Evolutionary conservation across 1,140 invertebrate species (phyloP), one percentile per base, ranked within the genome.

Genomic region (Cotesia glomerata): DNA sequence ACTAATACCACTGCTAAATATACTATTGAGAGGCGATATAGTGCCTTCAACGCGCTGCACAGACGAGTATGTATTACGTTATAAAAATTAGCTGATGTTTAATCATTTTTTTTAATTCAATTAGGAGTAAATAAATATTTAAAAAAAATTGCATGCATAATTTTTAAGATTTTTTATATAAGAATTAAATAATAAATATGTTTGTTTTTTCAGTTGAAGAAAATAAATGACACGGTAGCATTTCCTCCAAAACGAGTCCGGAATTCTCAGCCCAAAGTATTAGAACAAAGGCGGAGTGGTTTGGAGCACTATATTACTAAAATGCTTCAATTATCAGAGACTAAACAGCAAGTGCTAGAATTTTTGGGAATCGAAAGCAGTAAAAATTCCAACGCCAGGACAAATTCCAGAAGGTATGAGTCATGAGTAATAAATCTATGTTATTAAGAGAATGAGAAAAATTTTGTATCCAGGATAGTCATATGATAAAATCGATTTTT

Each of bases 161-260:
- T n/a, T n/a, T n/a, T n/a, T n/a, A n/a, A n/a, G n/a, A n/a, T n/a
- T n/a, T n/a, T n/a, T n/a, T n/a, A n/a, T n/a, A n/a, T n/a, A n/a
- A n/a, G n/a, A n/a, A n/a, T 61, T 62, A 18, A 51, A 32, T 26
- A 68, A 34, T 69, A 35, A 54, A 0, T 5, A 35, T 11, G 51
- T 56, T 71, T 18, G 32, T 54, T 56, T 66, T 70, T 70, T 54
- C 54, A 74, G 74, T 74, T 84, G 3, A 83, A 85, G 71, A 85
- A 85, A 70, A 81, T 82, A 34, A 74, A 68, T 49, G 80, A 82
- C 64, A 86, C 84, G 16, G 89, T 89, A 34, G 85, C 89, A 35
- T 92, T 91, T 85, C 91, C 90, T 49, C 90, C 90, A 2, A 91
- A 92, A 74, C 86, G 89, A 75, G 88, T 92, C 13, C 84, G 90